phyloP scores from a whole-genome alignment of 2,113 vertebrate genomes.

The Paratilapia polleni region DNA sequence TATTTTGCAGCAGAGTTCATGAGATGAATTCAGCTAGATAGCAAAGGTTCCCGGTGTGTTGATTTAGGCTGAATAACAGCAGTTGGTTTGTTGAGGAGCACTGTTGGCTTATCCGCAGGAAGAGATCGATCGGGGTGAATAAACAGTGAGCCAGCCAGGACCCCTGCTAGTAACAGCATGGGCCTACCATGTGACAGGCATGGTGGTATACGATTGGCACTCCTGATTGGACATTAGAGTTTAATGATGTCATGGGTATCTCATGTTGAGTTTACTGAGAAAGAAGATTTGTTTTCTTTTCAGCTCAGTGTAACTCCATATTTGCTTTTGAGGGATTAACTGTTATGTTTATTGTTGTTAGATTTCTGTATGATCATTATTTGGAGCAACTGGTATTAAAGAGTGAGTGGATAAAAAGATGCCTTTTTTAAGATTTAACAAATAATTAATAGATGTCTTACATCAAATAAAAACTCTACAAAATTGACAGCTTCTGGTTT shows the following conservation, averaged over 20 bases:
- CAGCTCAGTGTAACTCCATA: neutral
- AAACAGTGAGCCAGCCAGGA: slow-evolving; percentile 69
- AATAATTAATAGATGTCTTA: neutral
- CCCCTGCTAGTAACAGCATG: slow-evolving; percentile 62
- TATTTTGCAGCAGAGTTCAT: slow-evolving; percentile 3
- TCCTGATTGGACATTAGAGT: slow-evolving; percentile 54
- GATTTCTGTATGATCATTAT: neutral
- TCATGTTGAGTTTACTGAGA: slow-evolving; percentile 16
- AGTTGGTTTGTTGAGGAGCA: slow-evolving; percentile 66
- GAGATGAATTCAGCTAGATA: neutral
- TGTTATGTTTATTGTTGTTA: slow-evolving; percentile 14
- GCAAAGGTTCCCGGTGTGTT: slow-evolving; percentile 38
- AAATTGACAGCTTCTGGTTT: neutral
- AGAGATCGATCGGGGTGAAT: slow-evolving; percentile 72
- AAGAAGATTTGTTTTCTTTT: slow-evolving; percentile 21
- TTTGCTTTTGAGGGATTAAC: neutral
- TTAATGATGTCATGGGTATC: slow-evolving; percentile 54
- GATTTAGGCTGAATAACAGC: slow-evolving; percentile 69
- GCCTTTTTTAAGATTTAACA: neutral
- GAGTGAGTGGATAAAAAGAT: neutral
- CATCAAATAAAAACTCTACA: neutral
- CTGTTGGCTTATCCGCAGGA: slow-evolving; percentile 71
- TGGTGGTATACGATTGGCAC: slow-evolving; percentile 62
- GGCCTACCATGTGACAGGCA: slow-evolving; percentile 68
- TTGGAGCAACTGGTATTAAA: neutral